These are phyloP conservation scores for Coccyzus lansbergi DNA, from an alignment of 2,797 vertebrate species.

Conservation along the genomic window DNA sequence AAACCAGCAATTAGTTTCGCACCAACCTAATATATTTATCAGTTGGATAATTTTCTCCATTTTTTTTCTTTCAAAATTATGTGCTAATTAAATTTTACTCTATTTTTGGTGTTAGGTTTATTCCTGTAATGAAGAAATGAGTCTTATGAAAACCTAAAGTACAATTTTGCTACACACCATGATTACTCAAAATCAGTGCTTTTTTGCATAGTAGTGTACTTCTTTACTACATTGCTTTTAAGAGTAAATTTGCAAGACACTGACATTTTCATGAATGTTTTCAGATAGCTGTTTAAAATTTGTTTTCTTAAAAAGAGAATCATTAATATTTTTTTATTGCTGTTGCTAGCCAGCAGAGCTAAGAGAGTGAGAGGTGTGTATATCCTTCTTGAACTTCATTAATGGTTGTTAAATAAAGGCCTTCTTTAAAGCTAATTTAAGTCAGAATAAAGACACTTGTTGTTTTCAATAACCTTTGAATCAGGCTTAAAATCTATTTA, in stretches of 20 bases:
- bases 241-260: neutral
- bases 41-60: neutral
- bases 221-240: neutral
- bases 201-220: neutral
- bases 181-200: neutral
- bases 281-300: neutral
- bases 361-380: neutral
- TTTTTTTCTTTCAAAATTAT: neutral
- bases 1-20: too few species aligned
- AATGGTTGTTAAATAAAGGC: neutral
- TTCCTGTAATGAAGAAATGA: neutral
- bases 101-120: neutral
- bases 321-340: neutral
- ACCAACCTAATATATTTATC: neutral
- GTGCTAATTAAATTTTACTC: neutral
- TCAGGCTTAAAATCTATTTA: constrained; percentile 8
- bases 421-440: neutral
- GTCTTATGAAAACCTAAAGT: neutral
- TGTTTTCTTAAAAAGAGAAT: neutral
- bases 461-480: neutral
- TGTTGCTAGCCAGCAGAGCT: neutral
- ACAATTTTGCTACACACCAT: neutral
- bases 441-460: neutral
- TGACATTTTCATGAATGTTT: neutral
- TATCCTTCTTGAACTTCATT: neutral